These are phyloP conservation scores for Girardia tigrina DNA, from an alignment of 2,888 invertebrate species.

Conservation along the genomic window DNA sequence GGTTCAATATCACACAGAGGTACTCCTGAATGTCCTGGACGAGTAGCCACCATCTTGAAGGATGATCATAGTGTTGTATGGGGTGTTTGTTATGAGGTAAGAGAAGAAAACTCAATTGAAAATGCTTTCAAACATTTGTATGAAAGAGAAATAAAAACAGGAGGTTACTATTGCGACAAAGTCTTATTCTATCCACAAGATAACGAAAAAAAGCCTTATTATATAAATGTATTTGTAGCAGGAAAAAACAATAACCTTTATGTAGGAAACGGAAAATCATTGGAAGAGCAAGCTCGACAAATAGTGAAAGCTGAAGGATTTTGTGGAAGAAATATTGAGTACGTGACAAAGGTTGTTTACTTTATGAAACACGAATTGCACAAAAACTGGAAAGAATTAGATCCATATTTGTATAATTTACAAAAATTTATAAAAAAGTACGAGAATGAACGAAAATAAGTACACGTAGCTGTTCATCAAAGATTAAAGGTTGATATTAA, in stretches of 20 bases:
- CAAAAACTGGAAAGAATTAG: too few relatives aligned
- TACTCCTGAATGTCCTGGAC: slow-evolving; percentile 38
- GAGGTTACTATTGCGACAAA: background rate
- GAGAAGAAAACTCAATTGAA: background rate
- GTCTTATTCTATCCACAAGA: background rate
- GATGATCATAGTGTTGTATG: background rate
- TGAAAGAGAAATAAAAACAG: background rate
- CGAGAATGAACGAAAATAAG: too few relatives aligned
- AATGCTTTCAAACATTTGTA: background rate
- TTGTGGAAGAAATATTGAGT: too few relatives aligned
- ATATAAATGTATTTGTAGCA: background rate
- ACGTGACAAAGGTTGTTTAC: too few relatives aligned
- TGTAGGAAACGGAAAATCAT: background rate
- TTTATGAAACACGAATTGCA: too few relatives aligned
- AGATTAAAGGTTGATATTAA: too few relatives aligned
- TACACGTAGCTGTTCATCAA: too few relatives aligned
- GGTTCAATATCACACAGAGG: slow-evolving; percentile 51
- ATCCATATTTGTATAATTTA: too few relatives aligned
- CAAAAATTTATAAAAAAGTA: too few relatives aligned
- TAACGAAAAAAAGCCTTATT: background rate
- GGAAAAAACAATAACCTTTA: background rate
- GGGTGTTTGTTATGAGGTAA: background rate
- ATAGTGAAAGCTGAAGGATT: too few relatives aligned
- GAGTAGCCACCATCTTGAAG: background rate
- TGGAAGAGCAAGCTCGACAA: background rate